phyloP scores from a whole-genome alignment of 2,888 invertebrate genomes.

The Ophion ellenae region DNA sequence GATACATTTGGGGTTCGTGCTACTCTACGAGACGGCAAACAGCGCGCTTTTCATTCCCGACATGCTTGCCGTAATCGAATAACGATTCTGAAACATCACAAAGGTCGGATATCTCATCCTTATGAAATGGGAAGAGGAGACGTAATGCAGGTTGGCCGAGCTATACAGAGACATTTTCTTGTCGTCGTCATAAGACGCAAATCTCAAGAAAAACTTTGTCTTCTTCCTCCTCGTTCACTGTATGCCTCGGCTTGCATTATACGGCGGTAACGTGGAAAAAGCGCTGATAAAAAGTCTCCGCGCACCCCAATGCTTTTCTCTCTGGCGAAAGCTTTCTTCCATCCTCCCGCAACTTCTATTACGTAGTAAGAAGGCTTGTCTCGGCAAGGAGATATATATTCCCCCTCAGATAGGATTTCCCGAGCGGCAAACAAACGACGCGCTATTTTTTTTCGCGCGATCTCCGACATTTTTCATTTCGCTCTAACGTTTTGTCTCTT shows the following conservation, averaged over 20 bases:
- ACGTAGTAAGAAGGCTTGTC: conserved; percentile 49
- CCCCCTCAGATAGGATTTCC: conserved; percentile 52
- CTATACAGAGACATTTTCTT: conserved; percentile 34
- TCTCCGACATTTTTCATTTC: conserved; percentile 50
- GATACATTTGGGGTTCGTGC: neutral
- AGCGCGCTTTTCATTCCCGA: neutral
- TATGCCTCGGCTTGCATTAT: conserved; percentile 45
- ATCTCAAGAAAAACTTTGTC: conserved; percentile 49
- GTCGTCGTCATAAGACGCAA: conserved; percentile 32
- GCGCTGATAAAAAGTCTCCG: conserved; percentile 43
- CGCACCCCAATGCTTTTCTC: conserved; percentile 38
- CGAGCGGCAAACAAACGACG: conserved; percentile 46
- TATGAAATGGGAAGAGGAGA: conserved; percentile 16
- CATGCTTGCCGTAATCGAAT: conserved; percentile 22
- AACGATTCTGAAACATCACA: neutral
- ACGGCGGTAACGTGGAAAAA: conserved; percentile 38
- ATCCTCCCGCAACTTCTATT: conserved; percentile 43
- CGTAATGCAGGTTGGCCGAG: conserved; percentile 5
- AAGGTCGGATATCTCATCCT: neutral
- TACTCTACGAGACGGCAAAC: no score
- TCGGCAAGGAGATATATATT: conserved; percentile 49
- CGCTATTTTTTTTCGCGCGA: conserved; percentile 53
- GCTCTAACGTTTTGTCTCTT: conserved; percentile 27
- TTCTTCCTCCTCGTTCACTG: conserved; percentile 17
- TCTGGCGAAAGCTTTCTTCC: conserved; percentile 33